These are phyloP conservation scores for Rhynchonycteris naso DNA, from an alignment of 2,797 vertebrate species.

Conservation along the genomic window DNA sequence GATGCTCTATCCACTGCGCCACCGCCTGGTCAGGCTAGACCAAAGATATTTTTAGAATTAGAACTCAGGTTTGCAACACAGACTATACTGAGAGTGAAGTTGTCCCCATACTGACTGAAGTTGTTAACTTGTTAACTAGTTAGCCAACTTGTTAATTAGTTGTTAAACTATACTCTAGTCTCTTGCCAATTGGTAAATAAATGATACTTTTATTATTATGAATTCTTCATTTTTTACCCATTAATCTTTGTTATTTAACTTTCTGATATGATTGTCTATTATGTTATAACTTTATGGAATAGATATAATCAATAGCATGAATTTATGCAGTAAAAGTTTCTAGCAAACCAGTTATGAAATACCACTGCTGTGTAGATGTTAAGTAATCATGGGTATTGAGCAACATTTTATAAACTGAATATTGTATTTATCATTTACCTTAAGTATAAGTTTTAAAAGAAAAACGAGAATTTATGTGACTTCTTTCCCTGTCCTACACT, in stretches of 20 bases:
- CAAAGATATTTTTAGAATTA: conserved; percentile 47
- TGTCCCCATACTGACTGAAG: background rate
- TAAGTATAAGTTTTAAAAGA: conserved; percentile 44
- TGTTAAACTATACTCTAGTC: conserved; percentile 23
- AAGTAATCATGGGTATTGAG: conserved; percentile 37
- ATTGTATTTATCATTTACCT: conserved; percentile 55
- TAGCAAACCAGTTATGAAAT: conserved; percentile 34
- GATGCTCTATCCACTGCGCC: no score
- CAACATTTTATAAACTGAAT: conserved; percentile 26
- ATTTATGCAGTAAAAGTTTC: conserved; percentile 26
- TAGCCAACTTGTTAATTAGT: conserved; percentile 13
- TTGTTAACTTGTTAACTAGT: background rate
- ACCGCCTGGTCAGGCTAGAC: no score
- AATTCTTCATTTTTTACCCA: conserved; percentile 47
- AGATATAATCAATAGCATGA: background rate
- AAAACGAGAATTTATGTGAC: conserved; percentile 29
- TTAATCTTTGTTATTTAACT: conserved; percentile 54
- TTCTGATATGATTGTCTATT: conserved; percentile 41
- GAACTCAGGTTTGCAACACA: conserved; percentile 14
- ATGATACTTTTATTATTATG: conserved; percentile 41
- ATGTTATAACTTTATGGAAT: conserved; percentile 12
- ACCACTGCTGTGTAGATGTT: background rate
- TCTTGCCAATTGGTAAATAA: conserved; percentile 17
- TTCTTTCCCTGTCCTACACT: background rate
- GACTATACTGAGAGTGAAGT: background rate